Base-by-base conservation (phyloP, 2,888 invertebrate species). In the Dysmachus trigonus region DNA sequence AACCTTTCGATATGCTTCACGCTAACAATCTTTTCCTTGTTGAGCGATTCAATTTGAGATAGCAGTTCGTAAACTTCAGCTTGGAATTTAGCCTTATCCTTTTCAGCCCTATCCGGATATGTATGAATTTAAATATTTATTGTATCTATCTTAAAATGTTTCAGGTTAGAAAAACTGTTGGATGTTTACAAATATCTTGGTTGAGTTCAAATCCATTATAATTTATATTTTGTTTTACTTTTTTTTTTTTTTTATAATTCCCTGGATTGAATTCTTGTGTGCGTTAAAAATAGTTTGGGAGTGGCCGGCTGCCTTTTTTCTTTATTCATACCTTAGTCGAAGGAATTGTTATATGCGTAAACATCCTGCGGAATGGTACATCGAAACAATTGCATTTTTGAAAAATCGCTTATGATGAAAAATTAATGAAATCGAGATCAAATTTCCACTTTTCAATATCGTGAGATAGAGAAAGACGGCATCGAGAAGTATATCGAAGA, bases 81-180 rank as follows among this genome's bases (percentile, higher is more conserved):
- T 93, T 99, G 98, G 95, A 99, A 97, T 94, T 98, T 98, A 91
- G 96, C 94, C 93, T 98, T 99, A 92, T 99, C 99, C 93, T 99
- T 99, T 93, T 99, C 99, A 92, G 97, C 94, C 94, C 99, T 99
- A 93, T 33, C 88, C 77, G 85, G 84, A 77, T n/a, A 85, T 18
- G 27, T 3, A 0, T 2, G 47, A n/a, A n/a, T 47, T 47, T 47
- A 47, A 18, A 5, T 47, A 5, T 3, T 47, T 47, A n/a, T 47
- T 47, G 38, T 38, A 38, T 38, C 38, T 38, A 38, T 38, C 38
- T 2, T 10, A 38, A 38, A 0, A 13, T 51, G 0, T 18, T 51
- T 18, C 7, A 51, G 22, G 22, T 1, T 22, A 18, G 27, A 1
- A 27, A 62, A 22, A 62, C 62, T 41, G 13, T 41, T 4, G 6